Base-by-base conservation (phyloP, 1,140 invertebrate species). In the Platorchestia sp. region DNA sequence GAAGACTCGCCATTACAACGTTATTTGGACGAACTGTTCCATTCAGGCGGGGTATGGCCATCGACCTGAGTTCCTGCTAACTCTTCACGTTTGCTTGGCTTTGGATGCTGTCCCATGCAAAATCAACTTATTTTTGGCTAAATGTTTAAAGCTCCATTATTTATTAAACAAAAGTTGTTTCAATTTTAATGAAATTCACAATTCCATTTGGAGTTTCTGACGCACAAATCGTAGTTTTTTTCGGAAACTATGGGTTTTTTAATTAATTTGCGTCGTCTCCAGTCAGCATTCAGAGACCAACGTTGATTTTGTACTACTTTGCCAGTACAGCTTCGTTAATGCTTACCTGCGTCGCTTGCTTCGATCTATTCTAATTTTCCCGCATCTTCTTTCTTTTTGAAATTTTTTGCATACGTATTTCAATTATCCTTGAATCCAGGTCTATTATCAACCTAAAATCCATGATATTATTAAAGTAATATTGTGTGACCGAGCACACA, bases 1-100 rank as follows among this genome's bases (percentile, higher is more conserved):
- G 91, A 93, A 45, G 91, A 93, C 1, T 22, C 91, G 7, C 91
- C 91, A 93, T 45, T 93, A 44, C 91, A 93, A 93, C 43, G 45
- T 47, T 93, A 93, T 36, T 10, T 93, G 7, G 91, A 93, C 40
- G 91, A 93, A 93, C 91, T 93, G 16, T 93, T 93, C 7, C 91
- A 93, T n/a, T 89, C 87, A 10, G 44, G 44, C 41, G 91, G 91
- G 91, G 91, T 93, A 93, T 93, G 91, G 91, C 45, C 47, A 45
- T 45, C 44, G 19, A 6, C 91, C 5, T 41, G 91, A 40, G 91
- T 47, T 93, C 44, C 43, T 89, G 5, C 41, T 42, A 89, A 42
- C 87, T 89, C 43, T 41, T 44, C n/a, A 42, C 41, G 42, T 42
- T 89, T 42, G 10, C 86, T 5, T 89, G 41, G 87, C 87, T 16